Conservation (phyloP, 2,888 invertebrate genomes). For the Rhimphoctona megacephalus region DNA sequence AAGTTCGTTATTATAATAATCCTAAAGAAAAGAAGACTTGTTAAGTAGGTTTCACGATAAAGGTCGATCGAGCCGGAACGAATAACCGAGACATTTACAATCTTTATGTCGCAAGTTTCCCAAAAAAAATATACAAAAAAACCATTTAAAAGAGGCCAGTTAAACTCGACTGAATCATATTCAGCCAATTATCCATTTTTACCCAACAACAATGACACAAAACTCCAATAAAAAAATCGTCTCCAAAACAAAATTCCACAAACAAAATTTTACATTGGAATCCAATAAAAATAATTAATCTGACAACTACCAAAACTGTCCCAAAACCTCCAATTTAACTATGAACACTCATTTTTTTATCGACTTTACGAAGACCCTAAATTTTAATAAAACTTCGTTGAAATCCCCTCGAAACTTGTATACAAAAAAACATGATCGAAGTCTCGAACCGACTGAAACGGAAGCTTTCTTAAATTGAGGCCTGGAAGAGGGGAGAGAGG, state of each 20-base stretch:
- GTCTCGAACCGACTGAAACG: slow-evolving; percentile 28
- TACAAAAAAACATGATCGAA: slow-evolving; percentile 9
- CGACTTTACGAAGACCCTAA: background rate
- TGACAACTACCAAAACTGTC: background rate
- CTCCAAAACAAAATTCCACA: background rate
- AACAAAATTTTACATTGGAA: background rate
- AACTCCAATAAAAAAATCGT: background rate
- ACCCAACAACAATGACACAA: background rate
- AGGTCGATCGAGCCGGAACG: background rate
- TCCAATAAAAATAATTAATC: background rate
- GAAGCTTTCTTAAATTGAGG: slow-evolving; percentile 6
- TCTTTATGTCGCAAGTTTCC: background rate
- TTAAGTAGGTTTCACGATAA: slow-evolving; percentile 13
- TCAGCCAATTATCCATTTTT: background rate
- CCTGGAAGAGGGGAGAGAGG: slow-evolving; percentile 6
- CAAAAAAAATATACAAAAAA: background rate
- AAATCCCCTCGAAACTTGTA: background rate
- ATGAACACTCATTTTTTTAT: background rate
- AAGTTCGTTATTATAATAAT: slow-evolving; percentile 79
- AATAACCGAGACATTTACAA: background rate
- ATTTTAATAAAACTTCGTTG: background rate
- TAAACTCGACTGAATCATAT: background rate
- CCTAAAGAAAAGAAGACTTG: slow-evolving; percentile 70
- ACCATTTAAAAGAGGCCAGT: background rate
- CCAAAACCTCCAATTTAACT: background rate